phyloP scores from a whole-genome alignment of 2,888 invertebrate genomes.

The Dryocosmus kuriphilus region DNA sequence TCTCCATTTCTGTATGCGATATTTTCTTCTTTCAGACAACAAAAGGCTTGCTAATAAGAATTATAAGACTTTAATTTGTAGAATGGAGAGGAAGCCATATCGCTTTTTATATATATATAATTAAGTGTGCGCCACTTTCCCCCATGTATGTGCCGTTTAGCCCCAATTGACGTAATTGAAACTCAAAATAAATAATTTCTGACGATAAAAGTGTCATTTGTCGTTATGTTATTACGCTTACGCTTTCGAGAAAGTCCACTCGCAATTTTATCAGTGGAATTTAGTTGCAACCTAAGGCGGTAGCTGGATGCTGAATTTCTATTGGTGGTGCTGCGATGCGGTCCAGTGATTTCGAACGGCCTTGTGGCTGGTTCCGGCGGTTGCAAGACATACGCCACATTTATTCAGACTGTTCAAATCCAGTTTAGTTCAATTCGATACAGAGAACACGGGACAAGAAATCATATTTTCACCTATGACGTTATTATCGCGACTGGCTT shows the following conservation, averaged over 20 bases:
- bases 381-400: background rate
- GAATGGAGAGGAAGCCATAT: too few relatives aligned
- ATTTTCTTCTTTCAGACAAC: too few relatives aligned
- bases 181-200: background rate
- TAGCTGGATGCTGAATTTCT: constrained; percentile 57
- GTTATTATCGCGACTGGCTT: background rate
- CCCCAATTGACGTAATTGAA: too few relatives aligned
- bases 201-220: constrained; percentile 50
- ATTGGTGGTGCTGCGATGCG: constrained; percentile 61
- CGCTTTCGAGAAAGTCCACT: constrained; percentile 61
- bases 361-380: constrained; percentile 60
- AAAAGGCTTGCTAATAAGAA: too few relatives aligned
- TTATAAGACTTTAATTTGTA: too few relatives aligned
- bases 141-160: too few relatives aligned
- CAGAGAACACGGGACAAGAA: background rate
- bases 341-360: constrained; percentile 66
- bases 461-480: constrained; percentile 2
- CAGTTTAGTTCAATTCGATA: background rate
- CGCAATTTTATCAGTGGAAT: constrained; percentile 68
- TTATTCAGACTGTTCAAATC: background rate
- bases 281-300: constrained; percentile 59
- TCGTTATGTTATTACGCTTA: constrained; percentile 50
- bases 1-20: too few relatives aligned
- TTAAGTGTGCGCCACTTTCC: too few relatives aligned
- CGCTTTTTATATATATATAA: too few relatives aligned